Evolutionary conservation across 2,888 invertebrate species (phyloP).

Genomic region (Arctia plantaginis): DNA sequence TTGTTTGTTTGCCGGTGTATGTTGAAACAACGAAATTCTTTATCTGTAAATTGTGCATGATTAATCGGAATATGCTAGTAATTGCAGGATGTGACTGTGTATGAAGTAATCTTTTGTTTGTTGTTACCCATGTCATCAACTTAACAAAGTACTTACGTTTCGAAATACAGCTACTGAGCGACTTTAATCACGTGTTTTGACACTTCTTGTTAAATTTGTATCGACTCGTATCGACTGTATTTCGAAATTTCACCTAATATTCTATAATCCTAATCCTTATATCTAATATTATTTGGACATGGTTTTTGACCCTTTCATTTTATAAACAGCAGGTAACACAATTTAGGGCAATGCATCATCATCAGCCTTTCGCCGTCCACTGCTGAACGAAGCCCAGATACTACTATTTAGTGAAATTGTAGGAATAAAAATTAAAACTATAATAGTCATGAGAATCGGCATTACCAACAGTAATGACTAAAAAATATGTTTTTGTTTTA

Average conservation of each 20-base stretch:
- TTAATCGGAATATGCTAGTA: constrained; percentile 61
- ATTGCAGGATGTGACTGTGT: constrained; percentile 32
- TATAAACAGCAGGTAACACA: no score
- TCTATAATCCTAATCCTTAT: no score
- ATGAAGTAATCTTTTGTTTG: constrained; percentile 43
- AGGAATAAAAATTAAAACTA: not conserved
- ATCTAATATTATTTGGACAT: no score
- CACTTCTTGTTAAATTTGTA: not conserved
- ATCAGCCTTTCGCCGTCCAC: no score
- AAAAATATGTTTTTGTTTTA: not conserved
- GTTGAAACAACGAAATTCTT: constrained; percentile 71
- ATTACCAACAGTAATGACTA: not conserved
- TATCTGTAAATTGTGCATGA: constrained; percentile 65
- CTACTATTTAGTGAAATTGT: no score
- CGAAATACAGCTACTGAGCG: not conserved
- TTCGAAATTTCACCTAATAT: not conserved
- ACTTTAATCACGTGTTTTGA: not conserved
- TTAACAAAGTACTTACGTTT: constrained; percentile 1
- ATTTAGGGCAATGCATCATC: no score
- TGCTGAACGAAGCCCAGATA: no score
- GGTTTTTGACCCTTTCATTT: no score
- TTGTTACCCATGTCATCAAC: constrained; percentile 28
- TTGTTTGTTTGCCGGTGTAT: constrained; percentile 72
- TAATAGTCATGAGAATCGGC: not conserved
- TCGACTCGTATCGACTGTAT: not conserved